Evolutionary conservation across 2,888 invertebrate species (phyloP), one percentile per base, ranked within the genome.

Genomic region (Ditylenchus weischeri): DNA sequence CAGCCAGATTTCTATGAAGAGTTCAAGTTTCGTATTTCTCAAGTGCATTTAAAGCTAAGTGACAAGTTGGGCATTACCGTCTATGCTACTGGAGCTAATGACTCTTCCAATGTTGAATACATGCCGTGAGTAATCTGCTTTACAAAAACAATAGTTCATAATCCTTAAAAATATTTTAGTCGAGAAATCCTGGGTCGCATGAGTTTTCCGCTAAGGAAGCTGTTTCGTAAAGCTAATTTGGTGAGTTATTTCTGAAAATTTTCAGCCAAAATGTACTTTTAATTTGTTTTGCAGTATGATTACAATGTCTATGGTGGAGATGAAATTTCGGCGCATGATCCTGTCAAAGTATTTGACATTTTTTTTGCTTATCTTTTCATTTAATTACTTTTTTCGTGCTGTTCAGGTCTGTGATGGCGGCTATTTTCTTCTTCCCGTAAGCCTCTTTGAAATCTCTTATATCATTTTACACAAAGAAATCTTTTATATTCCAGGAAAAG

Each of bases 151-250:
- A 13, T 59, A 15, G 29, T 13, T 60, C 43, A 43, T 8, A 43
- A 13, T 6, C 1, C 8, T 15, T 43, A 43, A 43, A 43, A 15
- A 7, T 38, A 0, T 67, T 19, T 64, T n/a, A 35, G 65, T 18
- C 54, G 65, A 19, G 72, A 73, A 60, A 60, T 78, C 48, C 69
- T 78, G 36, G 78, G 78, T 49, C 74, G 76, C 51, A 78, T 78
- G 78, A 70, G 75, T 13, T 78, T 78, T 65, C 76, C 77, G 49
- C 65, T 78, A 21, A 64, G 62, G n/a, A 72, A 70, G 36, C 38
- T 72, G 48, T 60, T 70, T n/a, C 35, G 62, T 35, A 65, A 62
- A 58, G 66, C 69, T 23, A 66, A 61, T 47, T 21, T 57, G 61
- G 69, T 70, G 66, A n/a, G 65, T 64, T 63, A 36, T 54, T 29